Evolutionary conservation across 1,140 invertebrate genomes (phyloP), one percentile per base, ranked within the genome.

Genomic region (Streblospio benedicti): DNA sequence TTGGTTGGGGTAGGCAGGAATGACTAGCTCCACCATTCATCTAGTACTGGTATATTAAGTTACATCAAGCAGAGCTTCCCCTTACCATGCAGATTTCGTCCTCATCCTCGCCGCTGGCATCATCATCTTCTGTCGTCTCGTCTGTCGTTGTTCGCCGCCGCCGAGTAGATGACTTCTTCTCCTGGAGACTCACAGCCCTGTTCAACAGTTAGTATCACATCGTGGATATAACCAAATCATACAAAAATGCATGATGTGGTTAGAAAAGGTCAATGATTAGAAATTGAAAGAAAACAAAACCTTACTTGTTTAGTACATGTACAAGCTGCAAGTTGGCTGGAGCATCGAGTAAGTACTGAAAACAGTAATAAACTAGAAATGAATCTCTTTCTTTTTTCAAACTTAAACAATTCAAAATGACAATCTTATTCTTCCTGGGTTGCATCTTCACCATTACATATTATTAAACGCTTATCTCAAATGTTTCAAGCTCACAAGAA

Each of bases 241-340:
- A 57, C 56, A 4, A 18, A 47, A 47, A 47, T 47, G n/a, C n/a
- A n/a, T n/a, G n/a, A n/a, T n/a, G n/a, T n/a, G n/a, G n/a, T n/a
- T n/a, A n/a, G n/a, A n/a, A n/a, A 47, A 47, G 18, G 27, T 18
- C 9, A 47, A 4, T 20, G 44, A 41, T 41, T 41, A 41, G 35
- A 41, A 9, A 12, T 9, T 41, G 9, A 41, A n/a, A 41, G 9
- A 41, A 41, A 41, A 41, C 9, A 12, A n/a, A 12, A 20, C 27
- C 44, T 61, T 61, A 62, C 64, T 66, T 66, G 47, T 56, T 59
- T 2, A 64, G 49, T 32, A 64, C 53, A 30, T 66, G 57, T 41
- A 32, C 12, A 12, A 64, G 53, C 54, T 38, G 28, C 18, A 64
- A n/a, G 38, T 59, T 61, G 32, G 41, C 28, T 41, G 51, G 30